A percentile compares a stretch with the other conserved stretches of the same genome.
Evolutionary conservation across 2,888 invertebrate genomes (phyloP).

Genomic region (Empis livida): DNA sequence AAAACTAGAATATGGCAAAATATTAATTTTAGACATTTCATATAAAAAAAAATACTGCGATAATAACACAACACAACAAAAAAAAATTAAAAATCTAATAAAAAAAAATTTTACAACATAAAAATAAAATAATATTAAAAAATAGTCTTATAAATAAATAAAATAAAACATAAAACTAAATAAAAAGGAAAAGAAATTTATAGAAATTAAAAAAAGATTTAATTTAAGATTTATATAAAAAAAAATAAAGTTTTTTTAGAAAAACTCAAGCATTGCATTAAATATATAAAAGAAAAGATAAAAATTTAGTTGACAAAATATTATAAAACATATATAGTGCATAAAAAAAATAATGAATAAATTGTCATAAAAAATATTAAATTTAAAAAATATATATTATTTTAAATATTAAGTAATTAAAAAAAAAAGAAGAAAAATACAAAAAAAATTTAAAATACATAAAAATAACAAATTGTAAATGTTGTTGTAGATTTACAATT

Average conservation of each 20-base stretch:
- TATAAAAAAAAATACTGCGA: no score
- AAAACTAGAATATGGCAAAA: no score
- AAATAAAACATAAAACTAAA: neutral
- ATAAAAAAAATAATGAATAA: neutral
- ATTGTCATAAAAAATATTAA: neutral
- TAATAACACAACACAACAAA: no score
- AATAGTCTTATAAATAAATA: neutral
- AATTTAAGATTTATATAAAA: neutral
- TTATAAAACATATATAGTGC: neutral
- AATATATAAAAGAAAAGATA: neutral
- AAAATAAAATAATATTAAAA: no score
- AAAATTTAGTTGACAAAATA: neutral
- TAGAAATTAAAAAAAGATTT: neutral
- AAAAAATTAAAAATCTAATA: no score
- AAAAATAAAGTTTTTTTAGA: neutral
- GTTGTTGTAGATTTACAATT: slow-evolving; percentile 9
- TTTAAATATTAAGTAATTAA: no score
- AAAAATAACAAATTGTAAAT: slow-evolving; percentile 4
- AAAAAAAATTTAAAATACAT: neutral
- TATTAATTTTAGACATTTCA: no score
- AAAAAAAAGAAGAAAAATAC: neutral
- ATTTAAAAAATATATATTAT: no score
- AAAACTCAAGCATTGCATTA: neutral
- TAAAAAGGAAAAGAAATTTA: neutral
- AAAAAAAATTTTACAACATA: no score